Evolutionary conservation across 1,140 invertebrate species (phyloP), one percentile per base, ranked within the genome.

Genomic region (Helicorthomorpha holstii): DNA sequence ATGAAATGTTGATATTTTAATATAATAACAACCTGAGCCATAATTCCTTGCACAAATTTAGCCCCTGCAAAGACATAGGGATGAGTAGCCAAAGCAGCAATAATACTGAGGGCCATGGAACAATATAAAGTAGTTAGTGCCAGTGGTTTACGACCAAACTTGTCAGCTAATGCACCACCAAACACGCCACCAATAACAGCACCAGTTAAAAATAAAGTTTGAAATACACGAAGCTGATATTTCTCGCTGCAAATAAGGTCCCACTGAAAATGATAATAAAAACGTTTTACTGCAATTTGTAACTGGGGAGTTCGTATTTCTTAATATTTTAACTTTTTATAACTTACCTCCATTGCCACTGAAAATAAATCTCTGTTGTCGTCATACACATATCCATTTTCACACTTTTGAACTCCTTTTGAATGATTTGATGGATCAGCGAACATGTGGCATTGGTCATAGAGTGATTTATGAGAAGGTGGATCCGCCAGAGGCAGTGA

Each of bases 101-200:
- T 66, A 1, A 74, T 58, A 14, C 71, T 72, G 53, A 76, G 59
- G 2, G 66, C 59, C 0, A 70, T 65, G 27, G 75, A 72, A 1
- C 65, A 56, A 34, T 71, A 74, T 2, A 77, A 64, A 10, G 70
- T 68, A 3, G 71, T 57, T n/a, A 75, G 62, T 54, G 77, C 62
- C 1, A 73, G 52, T 19, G 59, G 68, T 56, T 70, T 69, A 48
- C 73, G 62, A 0, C 73, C 73, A 57, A 69, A 70, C 27, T 66
- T 66, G 60, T 78, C 75, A 1, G 69, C 65, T 21, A 76, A 49
- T 27, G 68, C 55, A 26, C 75, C 75, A 56, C 72, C 67, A 3
- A 77, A 38, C 27, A 71, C 60, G 1, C 73, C 73, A 14, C 76
- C 76, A 34, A 76, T 55, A 56, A 75, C 66, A 1, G 74, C 66